Evolutionary conservation across 2,888 invertebrate species (phyloP).

Genomic region (Sarcophaga carnaria): DNA sequence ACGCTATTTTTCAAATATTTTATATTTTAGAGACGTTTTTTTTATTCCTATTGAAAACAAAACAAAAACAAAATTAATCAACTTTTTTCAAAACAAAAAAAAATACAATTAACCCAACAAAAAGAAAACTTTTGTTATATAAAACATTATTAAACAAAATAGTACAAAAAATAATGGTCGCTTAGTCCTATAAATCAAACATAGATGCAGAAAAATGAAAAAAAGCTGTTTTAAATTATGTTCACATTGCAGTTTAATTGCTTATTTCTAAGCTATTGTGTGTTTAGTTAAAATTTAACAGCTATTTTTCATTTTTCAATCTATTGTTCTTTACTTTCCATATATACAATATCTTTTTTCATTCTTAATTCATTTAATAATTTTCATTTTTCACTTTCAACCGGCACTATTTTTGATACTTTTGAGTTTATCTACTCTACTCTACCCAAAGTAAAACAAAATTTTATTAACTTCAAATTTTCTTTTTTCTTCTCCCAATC

Average conservation of each 20-base stretch:
- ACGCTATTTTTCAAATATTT: slow-evolving; percentile 32
- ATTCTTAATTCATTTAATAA: slow-evolving; percentile 69
- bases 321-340: slow-evolving; percentile 61
- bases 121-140: slow-evolving; percentile 36
- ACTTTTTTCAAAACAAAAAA: slow-evolving; percentile 2
- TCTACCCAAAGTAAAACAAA: background rate
- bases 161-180: slow-evolving; percentile 28
- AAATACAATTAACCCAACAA: background rate
- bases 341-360: slow-evolving; percentile 56
- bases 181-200: slow-evolving; percentile 35
- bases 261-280: too few species aligned
- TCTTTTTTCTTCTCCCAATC: slow-evolving; percentile 11
- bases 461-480: slow-evolving; percentile 25
- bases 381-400: slow-evolving; percentile 74
- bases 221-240: background rate
- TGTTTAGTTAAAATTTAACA: background rate
- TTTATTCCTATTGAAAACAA: slow-evolving; percentile 34
- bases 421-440: slow-evolving; percentile 65
- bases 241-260: background rate
- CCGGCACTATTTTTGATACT: slow-evolving; percentile 77
- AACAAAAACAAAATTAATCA: slow-evolving; percentile 39
- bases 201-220: slow-evolving; percentile 7
- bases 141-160: background rate
- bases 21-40: slow-evolving; percentile 56
- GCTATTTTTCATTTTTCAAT: slow-evolving; percentile 33